These are phyloP conservation scores for Pogonophryne albipinna DNA, from an alignment of 2,797 vertebrate species.

Conservation along the genomic window DNA sequence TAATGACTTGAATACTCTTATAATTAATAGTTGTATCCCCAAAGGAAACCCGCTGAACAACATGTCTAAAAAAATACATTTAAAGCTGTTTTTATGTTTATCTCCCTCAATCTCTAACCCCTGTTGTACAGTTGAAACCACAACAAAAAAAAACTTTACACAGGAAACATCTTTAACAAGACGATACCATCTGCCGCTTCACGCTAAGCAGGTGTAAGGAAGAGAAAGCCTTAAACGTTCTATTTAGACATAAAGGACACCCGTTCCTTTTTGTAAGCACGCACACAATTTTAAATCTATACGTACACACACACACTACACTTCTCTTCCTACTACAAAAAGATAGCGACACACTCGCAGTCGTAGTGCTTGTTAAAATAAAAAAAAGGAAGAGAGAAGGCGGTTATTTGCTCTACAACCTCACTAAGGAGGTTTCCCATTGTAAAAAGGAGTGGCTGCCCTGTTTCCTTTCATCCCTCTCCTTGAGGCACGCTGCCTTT, in stretches of 20 bases:
- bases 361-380: conserved; percentile 61
- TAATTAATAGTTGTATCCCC: not conserved
- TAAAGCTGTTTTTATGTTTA: conserved; percentile 5
- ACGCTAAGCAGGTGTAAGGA: conserved; percentile 58
- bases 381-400: conserved; percentile 64
- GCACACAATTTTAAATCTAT: conserved; percentile 34
- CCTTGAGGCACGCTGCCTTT: conserved; percentile 76
- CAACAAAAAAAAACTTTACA: conserved; percentile 15
- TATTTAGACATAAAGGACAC: conserved; percentile 28
- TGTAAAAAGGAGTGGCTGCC: conserved; percentile 83
- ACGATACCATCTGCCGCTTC: conserved; percentile 57
- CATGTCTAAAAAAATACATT: no score
- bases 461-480: conserved; percentile 79
- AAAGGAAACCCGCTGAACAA: not conserved
- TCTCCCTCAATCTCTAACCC: not conserved
- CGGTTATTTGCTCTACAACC: conserved; percentile 81
- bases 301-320: not conserved
- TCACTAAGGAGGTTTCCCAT: conserved; percentile 80
- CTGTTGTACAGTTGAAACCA: conserved; percentile 32
- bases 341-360: conserved; percentile 53
- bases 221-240: conserved; percentile 37
- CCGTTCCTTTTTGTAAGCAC: conserved; percentile 34
- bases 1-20: not conserved
- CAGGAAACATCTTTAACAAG: conserved; percentile 46
- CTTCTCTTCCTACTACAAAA: conserved; percentile 44